phyloP scores from a whole-genome alignment of 1,140 invertebrate species.

The Asobara japonica region DNA sequence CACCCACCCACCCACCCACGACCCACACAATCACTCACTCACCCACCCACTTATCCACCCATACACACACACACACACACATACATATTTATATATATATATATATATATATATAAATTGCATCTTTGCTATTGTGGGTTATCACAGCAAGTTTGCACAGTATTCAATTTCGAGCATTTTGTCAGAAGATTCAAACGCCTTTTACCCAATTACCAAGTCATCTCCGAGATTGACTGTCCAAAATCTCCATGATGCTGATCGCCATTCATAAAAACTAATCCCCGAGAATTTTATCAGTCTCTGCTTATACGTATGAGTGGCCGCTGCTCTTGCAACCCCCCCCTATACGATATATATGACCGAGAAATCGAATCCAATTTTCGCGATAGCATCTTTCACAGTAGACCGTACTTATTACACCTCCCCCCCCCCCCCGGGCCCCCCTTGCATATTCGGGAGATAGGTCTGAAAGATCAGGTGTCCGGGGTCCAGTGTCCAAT shows the following conservation, averaged over 20 bases:
- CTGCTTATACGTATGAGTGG: conserved; percentile 66
- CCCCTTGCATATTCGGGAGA: background rate
- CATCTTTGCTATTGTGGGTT: too few species aligned
- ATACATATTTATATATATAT: too few species aligned
- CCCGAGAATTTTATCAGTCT: conserved; percentile 64
- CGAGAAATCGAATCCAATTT: conserved; percentile 64
- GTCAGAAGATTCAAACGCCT: too few species aligned
- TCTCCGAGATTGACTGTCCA: conserved; percentile 14
- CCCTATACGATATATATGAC: conserved; percentile 40
- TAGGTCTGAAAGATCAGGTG: conserved; percentile 18
- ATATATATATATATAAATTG: too few species aligned
- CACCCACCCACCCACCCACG: too few species aligned
- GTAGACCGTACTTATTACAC: conserved; percentile 28
- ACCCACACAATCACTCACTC: too few species aligned
- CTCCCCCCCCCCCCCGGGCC: background rate
- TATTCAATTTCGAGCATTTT: too few species aligned
- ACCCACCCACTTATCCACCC: too few species aligned
- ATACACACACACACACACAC: too few species aligned
- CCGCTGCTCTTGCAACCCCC: too few species aligned
- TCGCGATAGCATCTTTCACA: conserved; percentile 64
- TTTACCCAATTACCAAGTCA: background rate
- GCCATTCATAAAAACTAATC: conserved; percentile 62
- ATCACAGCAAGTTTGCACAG: too few species aligned
- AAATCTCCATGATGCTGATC: conserved; percentile 58
- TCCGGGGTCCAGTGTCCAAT: conserved; percentile 10